Percentiles rank a stretch among this genome's conserved stretches.
Evolutionary conservation across 1,140 invertebrate genomes (phyloP).

Genomic region (Macrocentrus cingulum): DNA sequence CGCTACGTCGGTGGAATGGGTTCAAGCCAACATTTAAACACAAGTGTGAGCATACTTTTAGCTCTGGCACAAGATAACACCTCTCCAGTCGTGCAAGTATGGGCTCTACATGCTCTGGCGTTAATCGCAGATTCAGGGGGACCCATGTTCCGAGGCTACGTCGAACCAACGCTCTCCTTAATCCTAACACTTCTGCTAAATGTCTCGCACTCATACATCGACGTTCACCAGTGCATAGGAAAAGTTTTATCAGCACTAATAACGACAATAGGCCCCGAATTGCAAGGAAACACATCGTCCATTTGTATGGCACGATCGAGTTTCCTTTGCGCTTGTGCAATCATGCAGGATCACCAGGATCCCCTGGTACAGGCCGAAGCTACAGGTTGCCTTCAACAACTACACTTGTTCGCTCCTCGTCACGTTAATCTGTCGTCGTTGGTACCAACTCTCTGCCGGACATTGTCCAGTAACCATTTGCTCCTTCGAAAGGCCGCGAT

Average conservation of each 20-base stretch:
- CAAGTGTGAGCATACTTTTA: constrained; percentile 89
- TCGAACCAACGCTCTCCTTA: constrained; percentile 89
- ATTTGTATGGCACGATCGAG: constrained; percentile 75
- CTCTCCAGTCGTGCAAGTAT: constrained; percentile 90
- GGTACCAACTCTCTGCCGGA: constrained; percentile 88
- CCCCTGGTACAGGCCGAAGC: constrained; percentile 93
- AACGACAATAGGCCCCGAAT: constrained; percentile 96
- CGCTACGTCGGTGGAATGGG: constrained; percentile 89
- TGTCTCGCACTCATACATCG: constrained; percentile 85
- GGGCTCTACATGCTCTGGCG: constrained; percentile 93
- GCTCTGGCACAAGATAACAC: constrained; percentile 92
- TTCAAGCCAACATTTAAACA: constrained; percentile 88
- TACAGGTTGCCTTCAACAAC: constrained; percentile 92
- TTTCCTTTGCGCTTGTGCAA: constrained; percentile 84
- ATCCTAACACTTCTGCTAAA: constrained; percentile 86
- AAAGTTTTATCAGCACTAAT: constrained; percentile 92
- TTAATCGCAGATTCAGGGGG: constrained; percentile 97
- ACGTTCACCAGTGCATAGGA: constrained; percentile 93
- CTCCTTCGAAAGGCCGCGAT: constrained; percentile 90
- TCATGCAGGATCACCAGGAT: constrained; percentile 90
- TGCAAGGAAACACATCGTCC: constrained; percentile 79
- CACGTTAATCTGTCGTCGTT: constrained; percentile 91
- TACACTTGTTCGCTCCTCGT: constrained; percentile 95
- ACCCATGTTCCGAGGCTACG: constrained; percentile 96
- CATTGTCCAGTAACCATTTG: constrained; percentile 85